These are phyloP conservation scores for Umimayanthus kanabou DNA, from an alignment of 92 coral and sea anemone genomes.

Conservation along the genomic window DNA sequence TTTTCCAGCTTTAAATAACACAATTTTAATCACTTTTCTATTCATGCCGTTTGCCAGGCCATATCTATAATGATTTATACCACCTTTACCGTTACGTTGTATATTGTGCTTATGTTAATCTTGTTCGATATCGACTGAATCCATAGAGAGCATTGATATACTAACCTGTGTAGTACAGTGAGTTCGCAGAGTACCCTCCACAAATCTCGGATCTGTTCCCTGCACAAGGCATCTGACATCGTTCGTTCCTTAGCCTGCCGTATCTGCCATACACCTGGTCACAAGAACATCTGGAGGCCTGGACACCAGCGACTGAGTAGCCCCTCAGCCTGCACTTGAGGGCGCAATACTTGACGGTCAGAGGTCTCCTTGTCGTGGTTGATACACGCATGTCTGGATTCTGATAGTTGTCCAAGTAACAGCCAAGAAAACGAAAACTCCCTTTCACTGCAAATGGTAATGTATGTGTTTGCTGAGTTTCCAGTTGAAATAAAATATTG, in stretches of 20 bases:
- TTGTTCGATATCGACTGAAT: neutral
- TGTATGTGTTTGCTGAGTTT: neutral
- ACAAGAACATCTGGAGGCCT: slow-evolving; percentile 75
- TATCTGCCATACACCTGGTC: slow-evolving; percentile 80
- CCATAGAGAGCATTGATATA: neutral
- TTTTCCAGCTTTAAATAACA: neutral
- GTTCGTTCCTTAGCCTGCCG: slow-evolving; percentile 74
- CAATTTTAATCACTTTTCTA: neutral
- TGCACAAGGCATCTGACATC: slow-evolving; percentile 69
- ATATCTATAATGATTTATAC: neutral
- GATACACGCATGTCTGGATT: slow-evolving; percentile 58
- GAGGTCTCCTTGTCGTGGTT: slow-evolving; percentile 55
- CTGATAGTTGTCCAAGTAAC: slow-evolving; percentile 65
- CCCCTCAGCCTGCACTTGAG: slow-evolving; percentile 63
- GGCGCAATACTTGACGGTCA: slow-evolving; percentile 74
- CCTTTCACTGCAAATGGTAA: slow-evolving; percentile 33
- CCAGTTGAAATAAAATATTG: neutral
- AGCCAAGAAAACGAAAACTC: slow-evolving; percentile 71
- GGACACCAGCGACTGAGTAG: slow-evolving; percentile 86
- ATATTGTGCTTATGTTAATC: too few species aligned
- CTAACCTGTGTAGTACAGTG: slow-evolving; percentile 90
- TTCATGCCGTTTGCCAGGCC: too few species aligned
- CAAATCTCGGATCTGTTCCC: slow-evolving; percentile 79
- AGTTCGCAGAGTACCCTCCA: slow-evolving; percentile 86
- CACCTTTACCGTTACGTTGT: too few species aligned